Evolutionary conservation across 2,888 invertebrate species (phyloP), one percentile per base, ranked within the genome.

Genomic region (Ectropis crepuscularia): DNA sequence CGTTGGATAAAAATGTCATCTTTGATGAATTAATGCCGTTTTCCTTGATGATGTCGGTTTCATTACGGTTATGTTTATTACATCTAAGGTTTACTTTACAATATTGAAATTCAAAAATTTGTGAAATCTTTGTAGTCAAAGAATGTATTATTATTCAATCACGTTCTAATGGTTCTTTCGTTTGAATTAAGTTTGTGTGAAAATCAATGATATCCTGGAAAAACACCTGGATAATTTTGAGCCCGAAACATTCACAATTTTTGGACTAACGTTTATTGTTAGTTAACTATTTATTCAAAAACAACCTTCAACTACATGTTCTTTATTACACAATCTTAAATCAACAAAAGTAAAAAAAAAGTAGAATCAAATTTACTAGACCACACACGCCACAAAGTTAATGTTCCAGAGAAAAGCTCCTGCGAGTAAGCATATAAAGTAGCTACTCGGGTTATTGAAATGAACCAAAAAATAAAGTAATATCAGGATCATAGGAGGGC

Each of bases 381-480:
- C 81, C 82, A 81, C 81, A 80, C 78, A 76, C 75, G 70, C 67
- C 64, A 69, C 65, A 64, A 71, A 65, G 53, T 68, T 69, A 72
- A 73, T 71, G 66, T 68, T 59, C 59, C 39, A 67, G 68, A 75
- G 70, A 68, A 68, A 67, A 45, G 73, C 74, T 65, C 69, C 71
- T 67, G 61, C 65, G 69, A 68, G 72, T 67, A 68, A 68, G 74
- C 68, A 73, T 70, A 73, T 70, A 68, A 80, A 79, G 75, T 74
- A 77, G 79, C 75, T 72, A 78, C 78, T 82, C 79, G 80, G 74
- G 78, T 80, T 86, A 86, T 86, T 79, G 82, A 83, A 87, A 86
- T 83, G 80, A 81, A 80, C 79, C 79, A 80, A 83, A 89, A 86
- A 87, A 81, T 76, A 88, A 81, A 83, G 83, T 86, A 85, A 85